These are phyloP conservation scores for Vombatus ursinus DNA, from an alignment of 2,113 vertebrate species.

Conservation along the genomic window DNA sequence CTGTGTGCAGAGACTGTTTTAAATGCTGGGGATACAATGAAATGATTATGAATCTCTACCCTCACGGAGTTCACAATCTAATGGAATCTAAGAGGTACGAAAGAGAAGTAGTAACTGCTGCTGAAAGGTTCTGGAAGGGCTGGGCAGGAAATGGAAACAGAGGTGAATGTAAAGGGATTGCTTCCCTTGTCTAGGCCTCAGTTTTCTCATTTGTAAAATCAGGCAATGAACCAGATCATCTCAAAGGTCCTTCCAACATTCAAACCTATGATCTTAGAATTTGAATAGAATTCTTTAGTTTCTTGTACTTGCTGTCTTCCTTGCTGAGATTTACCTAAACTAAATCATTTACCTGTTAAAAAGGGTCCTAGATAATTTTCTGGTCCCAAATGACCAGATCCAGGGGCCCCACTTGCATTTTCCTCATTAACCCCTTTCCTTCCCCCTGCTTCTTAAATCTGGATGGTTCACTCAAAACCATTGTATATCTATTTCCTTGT, in stretches of 20 bases:
- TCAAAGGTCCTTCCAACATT: not conserved
- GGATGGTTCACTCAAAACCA: not conserved
- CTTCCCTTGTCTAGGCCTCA: not conserved
- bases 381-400: not conserved
- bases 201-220: not conserved
- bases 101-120: not conserved
- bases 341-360: too few relatives aligned
- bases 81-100: too few relatives aligned
- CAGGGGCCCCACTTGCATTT: not conserved
- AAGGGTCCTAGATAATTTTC: not conserved
- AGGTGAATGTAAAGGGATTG: not conserved
- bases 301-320: not conserved
- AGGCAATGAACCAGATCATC: not conserved
- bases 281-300: not conserved
- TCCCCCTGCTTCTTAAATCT: not conserved
- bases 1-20: not conserved
- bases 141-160: not conserved
- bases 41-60: not conserved
- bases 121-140: not conserved
- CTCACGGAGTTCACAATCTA: not conserved
- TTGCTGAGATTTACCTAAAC: not conserved
- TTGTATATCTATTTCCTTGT: not conserved
- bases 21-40: not conserved
- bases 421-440: fast-evolving
- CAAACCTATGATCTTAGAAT: too few relatives aligned